phyloP scores from a whole-genome alignment of 2,888 invertebrate genomes.

The Sminthurinus aureus region DNA sequence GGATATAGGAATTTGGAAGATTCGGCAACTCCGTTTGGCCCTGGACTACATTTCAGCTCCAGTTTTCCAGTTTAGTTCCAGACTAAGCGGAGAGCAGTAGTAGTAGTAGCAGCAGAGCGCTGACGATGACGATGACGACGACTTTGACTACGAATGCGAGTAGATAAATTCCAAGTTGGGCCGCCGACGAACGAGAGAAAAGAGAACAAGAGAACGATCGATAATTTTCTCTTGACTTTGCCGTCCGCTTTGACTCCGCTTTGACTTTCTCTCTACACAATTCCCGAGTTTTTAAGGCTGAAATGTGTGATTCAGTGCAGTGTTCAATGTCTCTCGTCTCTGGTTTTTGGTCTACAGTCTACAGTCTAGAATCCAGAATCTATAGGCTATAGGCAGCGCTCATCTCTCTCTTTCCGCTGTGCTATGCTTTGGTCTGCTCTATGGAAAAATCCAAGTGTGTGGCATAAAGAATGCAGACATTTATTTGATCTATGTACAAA shows the following conservation, averaged over 20 bases:
- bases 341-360: background rate
- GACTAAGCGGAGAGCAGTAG: background rate
- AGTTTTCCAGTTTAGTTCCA: background rate
- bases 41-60: conserved; percentile 43
- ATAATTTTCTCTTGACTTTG: conserved; percentile 26
- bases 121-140: background rate
- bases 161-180: conserved; percentile 40
- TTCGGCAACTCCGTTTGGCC: conserved; percentile 47
- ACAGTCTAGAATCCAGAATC: background rate
- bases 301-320: background rate
- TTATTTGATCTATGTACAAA: too few species aligned
- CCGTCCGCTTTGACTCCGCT: background rate
- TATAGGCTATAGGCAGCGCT: background rate
- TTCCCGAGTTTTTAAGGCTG: background rate
- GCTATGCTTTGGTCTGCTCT: background rate
- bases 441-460: too few species aligned
- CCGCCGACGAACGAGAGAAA: conserved; percentile 1
- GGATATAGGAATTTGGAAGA: conserved; percentile 23
- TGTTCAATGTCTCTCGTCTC: background rate
- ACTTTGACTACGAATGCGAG: conserved; percentile 18
- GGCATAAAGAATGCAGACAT: too few species aligned
- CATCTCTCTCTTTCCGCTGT: background rate
- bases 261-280: background rate
- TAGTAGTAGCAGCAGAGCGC: background rate
- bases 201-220: conserved; percentile 13